phyloP scores from a whole-genome alignment of 1,140 invertebrate species.

The Matsumurasca onukii region DNA sequence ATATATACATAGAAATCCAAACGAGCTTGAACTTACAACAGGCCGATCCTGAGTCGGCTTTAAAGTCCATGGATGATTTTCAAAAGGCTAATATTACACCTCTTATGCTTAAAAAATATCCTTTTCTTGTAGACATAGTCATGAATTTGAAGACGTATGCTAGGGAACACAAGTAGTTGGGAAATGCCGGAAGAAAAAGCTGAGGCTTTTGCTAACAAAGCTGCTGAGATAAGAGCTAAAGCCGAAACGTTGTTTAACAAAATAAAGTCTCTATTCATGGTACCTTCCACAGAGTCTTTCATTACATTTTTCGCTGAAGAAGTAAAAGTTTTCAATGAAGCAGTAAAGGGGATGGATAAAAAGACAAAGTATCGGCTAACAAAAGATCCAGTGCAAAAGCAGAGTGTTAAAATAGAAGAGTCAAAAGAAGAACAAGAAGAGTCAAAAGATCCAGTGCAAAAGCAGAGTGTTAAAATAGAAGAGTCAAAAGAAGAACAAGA shows the following conservation, averaged over 20 bases:
- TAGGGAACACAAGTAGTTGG: slow-evolving; percentile 72
- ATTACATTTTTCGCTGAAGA: slow-evolving; percentile 59
- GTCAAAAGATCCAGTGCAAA: too few relatives aligned
- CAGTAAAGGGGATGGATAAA: slow-evolving; percentile 57
- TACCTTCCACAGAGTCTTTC: slow-evolving; percentile 54
- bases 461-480: too few relatives aligned
- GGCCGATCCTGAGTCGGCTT: slow-evolving; percentile 63
- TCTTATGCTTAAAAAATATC: slow-evolving; percentile 84
- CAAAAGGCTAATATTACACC: slow-evolving; percentile 64
- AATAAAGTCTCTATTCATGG: slow-evolving; percentile 56
- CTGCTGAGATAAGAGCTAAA: slow-evolving; percentile 63
- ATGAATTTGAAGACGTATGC: slow-evolving; percentile 58
- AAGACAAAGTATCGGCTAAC: slow-evolving; percentile 49
- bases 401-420: too few relatives aligned
- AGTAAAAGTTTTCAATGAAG: slow-evolving; percentile 55
- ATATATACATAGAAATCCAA: slow-evolving; percentile 73
- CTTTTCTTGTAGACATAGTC: slow-evolving; percentile 75
- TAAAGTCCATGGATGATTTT: slow-evolving; percentile 61
- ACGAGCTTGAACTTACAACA: slow-evolving; percentile 62
- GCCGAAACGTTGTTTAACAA: slow-evolving; percentile 64
- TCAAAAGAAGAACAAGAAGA: too few relatives aligned
- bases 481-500: too few relatives aligned
- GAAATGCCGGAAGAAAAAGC: slow-evolving; percentile 53
- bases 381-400: slow-evolving; percentile 21
- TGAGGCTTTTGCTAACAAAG: slow-evolving; percentile 60